These are phyloP conservation scores for Caenorhabditis uteleia DNA, from an alignment of 2,888 invertebrate species.

Conservation along the genomic window DNA sequence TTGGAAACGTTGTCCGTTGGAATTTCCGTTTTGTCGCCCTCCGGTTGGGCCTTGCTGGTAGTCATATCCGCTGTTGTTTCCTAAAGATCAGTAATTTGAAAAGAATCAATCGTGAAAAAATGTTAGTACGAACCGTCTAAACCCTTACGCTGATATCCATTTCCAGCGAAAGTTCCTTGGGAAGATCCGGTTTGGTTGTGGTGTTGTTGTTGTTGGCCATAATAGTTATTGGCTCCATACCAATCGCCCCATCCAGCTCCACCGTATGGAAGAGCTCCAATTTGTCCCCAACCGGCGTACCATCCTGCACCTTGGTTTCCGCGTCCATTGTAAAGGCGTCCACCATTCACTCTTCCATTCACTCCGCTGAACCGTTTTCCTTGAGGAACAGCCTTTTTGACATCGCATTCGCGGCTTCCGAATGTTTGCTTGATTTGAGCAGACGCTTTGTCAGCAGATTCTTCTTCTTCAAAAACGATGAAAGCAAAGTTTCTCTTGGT, in stretches of 20 bases:
- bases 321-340: constrained; percentile 47
- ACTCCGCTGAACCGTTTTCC: constrained; percentile 51
- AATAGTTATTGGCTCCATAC: constrained; percentile 50
- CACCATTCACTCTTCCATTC: constrained; percentile 38
- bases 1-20: constrained; percentile 38
- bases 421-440: constrained; percentile 65
- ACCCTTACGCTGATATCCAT: constrained; percentile 25
- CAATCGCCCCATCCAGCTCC: constrained; percentile 55
- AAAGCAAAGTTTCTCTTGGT: constrained; percentile 69
- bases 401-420: constrained; percentile 69
- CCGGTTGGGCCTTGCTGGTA: constrained; percentile 34
- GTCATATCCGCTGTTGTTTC: constrained; percentile 41
- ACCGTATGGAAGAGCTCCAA: constrained; percentile 59
- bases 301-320: constrained; percentile 44
- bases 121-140: constrained; percentile 1
- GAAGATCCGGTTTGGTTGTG: constrained; percentile 25
- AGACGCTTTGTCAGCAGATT: constrained; percentile 67
- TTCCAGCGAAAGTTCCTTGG: constrained; percentile 9
- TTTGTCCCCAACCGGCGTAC: constrained; percentile 52
- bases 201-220: constrained; percentile 44
- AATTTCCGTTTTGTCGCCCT: constrained; percentile 38
- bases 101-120: neutral
- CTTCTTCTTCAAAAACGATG: constrained; percentile 70
- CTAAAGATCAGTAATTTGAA: constrained; percentile 10
- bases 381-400: constrained; percentile 70